Evolutionary conservation across 2,797 vertebrate genomes (phyloP).

Genomic region (Harpagifer antarcticus): DNA sequence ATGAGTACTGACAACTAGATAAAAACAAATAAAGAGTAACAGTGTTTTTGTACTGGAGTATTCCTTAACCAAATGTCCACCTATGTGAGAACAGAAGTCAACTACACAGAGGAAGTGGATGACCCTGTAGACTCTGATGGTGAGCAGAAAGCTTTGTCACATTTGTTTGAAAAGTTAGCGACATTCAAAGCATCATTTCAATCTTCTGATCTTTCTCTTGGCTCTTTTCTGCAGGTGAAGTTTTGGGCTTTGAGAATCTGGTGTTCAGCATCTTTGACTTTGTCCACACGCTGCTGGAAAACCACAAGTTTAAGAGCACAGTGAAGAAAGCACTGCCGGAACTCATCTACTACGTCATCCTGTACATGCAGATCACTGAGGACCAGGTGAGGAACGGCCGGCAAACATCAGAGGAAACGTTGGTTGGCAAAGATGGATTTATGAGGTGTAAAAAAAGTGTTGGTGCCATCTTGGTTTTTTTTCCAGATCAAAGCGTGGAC

Average conservation of each 20-base stretch:
- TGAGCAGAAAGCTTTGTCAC: slow-evolving; percentile 68
- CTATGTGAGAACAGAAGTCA: slow-evolving; percentile 99
- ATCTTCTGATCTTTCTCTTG: not conserved
- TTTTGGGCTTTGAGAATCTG: slow-evolving; percentile 98
- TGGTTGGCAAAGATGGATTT: not conserved
- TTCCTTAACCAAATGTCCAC: slow-evolving; percentile 87
- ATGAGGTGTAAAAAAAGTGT: not conserved
- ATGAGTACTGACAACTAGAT: not conserved
- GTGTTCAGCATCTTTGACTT: slow-evolving; percentile 99
- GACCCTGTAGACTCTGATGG: slow-evolving; percentile 98
- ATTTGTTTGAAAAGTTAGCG: not conserved
- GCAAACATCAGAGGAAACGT: fast-evolving
- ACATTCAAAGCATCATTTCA: not conserved
- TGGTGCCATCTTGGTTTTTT: slow-evolving; percentile 8
- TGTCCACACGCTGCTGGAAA: slow-evolving; percentile 97
- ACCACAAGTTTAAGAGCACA: slow-evolving; percentile 97
- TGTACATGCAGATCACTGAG: slow-evolving; percentile 99
- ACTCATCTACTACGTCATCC: slow-evolving; percentile 97
- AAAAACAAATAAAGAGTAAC: not conserved
- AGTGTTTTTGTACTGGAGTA: not conserved
- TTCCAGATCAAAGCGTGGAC: slow-evolving; percentile 97
- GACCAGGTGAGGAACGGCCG: slow-evolving; percentile 89
- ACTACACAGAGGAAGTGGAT: slow-evolving; percentile 98
- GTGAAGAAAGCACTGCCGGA: slow-evolving; percentile 98
- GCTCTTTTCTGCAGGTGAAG: slow-evolving; percentile 88